Percentiles rank a stretch among this genome's conserved stretches.
phyloP scores from a whole-genome alignment of 2,797 vertebrate genomes.

The Hybognathus amarus region DNA sequence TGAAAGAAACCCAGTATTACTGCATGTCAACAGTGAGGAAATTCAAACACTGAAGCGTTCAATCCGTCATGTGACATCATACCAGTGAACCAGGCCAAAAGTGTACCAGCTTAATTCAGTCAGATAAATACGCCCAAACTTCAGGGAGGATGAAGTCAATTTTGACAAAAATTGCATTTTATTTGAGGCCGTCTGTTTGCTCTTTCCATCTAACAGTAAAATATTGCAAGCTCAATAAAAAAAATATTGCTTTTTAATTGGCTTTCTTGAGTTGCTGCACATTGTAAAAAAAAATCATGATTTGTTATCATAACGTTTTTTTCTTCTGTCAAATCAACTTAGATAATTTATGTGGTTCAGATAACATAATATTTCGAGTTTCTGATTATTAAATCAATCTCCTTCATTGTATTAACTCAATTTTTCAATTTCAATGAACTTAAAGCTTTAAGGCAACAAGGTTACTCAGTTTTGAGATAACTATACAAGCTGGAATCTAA shows the following conservation, averaged over 20 bases:
- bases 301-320: too few species aligned
- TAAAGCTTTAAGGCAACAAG: too few species aligned
- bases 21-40: conserved; percentile 40
- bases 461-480: too few species aligned
- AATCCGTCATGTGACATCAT: conserved; percentile 50
- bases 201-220: conserved; percentile 4
- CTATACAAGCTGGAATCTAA: too few species aligned
- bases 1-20: conserved; percentile 31
- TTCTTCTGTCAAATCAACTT: too few species aligned
- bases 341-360: too few species aligned
- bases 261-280: not conserved
- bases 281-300: too few species aligned
- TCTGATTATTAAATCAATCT: too few species aligned
- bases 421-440: too few species aligned
- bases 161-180: conserved; percentile 19
- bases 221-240: not conserved
- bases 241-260: not conserved
- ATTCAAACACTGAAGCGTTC: conserved; percentile 31
- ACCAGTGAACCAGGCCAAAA: conserved; percentile 6
- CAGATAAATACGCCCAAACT: conserved; percentile 32
- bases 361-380: too few species aligned
- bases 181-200: not conserved
- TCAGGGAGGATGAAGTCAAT: not conserved
- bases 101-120: conserved; percentile 27
- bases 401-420: too few species aligned